Percentiles rank a stretch among this genome's conserved stretches.
Conservation (phyloP, 2,888 invertebrate genomes). For the Thelaira solivaga region DNA sequence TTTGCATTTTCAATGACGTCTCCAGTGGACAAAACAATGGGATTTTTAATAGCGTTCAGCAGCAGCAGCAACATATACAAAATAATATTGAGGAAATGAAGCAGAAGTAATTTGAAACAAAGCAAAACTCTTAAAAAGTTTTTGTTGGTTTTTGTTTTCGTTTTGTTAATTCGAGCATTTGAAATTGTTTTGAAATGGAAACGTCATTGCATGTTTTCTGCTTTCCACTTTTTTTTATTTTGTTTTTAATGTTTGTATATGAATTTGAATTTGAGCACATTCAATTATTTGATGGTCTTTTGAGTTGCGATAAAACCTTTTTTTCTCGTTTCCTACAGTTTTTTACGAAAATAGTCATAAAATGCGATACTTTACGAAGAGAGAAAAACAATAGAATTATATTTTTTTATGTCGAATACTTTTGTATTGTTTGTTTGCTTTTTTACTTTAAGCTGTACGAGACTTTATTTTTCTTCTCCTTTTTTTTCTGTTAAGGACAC, state of each 20-base stretch:
- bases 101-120: slow-evolving; percentile 17
- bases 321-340: slow-evolving; percentile 33
- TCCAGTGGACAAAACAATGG: slow-evolving; percentile 53
- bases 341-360: slow-evolving; percentile 61
- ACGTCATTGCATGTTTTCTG: slow-evolving; percentile 42
- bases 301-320: slow-evolving; percentile 50
- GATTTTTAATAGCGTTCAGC: slow-evolving; percentile 31
- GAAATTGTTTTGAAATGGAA: slow-evolving; percentile 51
- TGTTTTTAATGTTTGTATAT: slow-evolving; percentile 4
- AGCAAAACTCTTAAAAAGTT: slow-evolving; percentile 26
- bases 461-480: background rate
- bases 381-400: slow-evolving; percentile 46
- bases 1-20: slow-evolving; percentile 58
- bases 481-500: slow-evolving; percentile 1
- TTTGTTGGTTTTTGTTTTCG: background rate
- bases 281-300: slow-evolving; percentile 58
- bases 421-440: slow-evolving; percentile 41
- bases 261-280: slow-evolving; percentile 55
- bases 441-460: slow-evolving; percentile 29
- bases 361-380: slow-evolving; percentile 53
- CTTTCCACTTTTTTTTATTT: slow-evolving; percentile 1
- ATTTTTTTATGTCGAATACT: slow-evolving; percentile 27
- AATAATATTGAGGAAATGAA: slow-evolving; percentile 26
- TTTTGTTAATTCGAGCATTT: slow-evolving; percentile 10
- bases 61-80: background rate